Percentiles rank a stretch among this genome's conserved stretches.
Evolutionary conservation across 2,888 invertebrate genomes (phyloP).

Genomic region (Hirudinaria manillensis): DNA sequence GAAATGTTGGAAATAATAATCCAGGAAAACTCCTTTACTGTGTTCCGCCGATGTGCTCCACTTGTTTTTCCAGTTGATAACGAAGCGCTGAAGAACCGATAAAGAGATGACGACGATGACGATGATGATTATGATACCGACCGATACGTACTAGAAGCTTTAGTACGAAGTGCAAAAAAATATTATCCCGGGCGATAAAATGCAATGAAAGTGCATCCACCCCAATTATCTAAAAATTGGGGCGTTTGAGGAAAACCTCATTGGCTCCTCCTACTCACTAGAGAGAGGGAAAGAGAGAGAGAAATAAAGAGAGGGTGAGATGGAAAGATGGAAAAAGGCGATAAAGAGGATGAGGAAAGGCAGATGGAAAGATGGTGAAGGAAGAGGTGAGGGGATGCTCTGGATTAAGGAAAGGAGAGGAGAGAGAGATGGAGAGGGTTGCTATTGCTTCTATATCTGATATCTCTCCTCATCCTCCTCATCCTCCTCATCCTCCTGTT

Average conservation of each 20-base stretch:
- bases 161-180: neutral
- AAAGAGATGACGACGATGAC: neutral
- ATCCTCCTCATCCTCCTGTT: neutral
- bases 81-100: no score
- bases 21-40: no score
- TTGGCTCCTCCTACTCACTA: neutral
- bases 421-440: neutral
- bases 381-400: neutral
- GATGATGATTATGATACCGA: conserved; percentile 17
- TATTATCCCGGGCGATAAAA: no score
- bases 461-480: neutral
- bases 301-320: conserved; percentile 4
- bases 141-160: neutral
- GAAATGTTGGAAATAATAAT: no score
- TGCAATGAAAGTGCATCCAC: neutral
- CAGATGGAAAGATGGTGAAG: neutral
- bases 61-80: no score
- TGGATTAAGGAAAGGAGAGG: neutral
- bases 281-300: neutral
- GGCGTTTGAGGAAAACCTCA: neutral
- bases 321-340: neutral
- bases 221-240: neutral
- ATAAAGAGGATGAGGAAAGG: neutral
- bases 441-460: conserved; percentile 4
- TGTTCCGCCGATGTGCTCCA: no score